Base-by-base conservation (phyloP, 2,888 invertebrate species). In the Nineta flava region DNA sequence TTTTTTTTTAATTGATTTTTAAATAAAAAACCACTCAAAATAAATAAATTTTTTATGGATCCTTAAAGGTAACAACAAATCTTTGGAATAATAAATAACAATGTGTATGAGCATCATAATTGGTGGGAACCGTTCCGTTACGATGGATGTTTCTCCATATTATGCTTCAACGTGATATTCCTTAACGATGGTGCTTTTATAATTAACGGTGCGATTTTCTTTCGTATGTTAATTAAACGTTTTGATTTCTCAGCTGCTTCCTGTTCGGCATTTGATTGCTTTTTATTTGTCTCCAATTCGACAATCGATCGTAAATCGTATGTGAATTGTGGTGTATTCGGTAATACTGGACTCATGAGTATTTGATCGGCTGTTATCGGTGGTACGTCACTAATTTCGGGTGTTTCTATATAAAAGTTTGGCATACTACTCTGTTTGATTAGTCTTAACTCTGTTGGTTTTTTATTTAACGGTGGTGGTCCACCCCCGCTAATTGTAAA, bases 231-330 rank as follows among this genome's bases (percentile, higher is more conserved):
- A 17, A 45, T 6, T 15, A 49, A 38, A 38, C 49, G 49, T 12
- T 17, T 34, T 9, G 44, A 34, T 7, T 40, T 48, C 2, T 16
- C 48, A 13, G 10, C n/a, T 35, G 45, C 12, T 34, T 38, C 15
- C 6, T 17, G 35, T 2, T 44, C 32, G 34, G 35, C 19, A 9
- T 16, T 26, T 21, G 12, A n/a, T 21, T 34, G 17, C 6, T 19
- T 16, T 17, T 49, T 45, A 17, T 10, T 17, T 38, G 61, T 63
- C 53, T 66, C 65, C 21, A 67, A 60, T 54, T 67, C 66, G 31
- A 68, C 68, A n/a, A 68, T 62, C 0, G 67, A 65, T 51, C 63
- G 60, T 49, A 68, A 56, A 55, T 68, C 66, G 50, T 60, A 65
- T n/a, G 57, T 58, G 34, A 58, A 60, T 21, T 57, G 57, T 26